Evolutionary conservation across 2,888 invertebrate genomes (phyloP).

Genomic region (Encarsia formosa): DNA sequence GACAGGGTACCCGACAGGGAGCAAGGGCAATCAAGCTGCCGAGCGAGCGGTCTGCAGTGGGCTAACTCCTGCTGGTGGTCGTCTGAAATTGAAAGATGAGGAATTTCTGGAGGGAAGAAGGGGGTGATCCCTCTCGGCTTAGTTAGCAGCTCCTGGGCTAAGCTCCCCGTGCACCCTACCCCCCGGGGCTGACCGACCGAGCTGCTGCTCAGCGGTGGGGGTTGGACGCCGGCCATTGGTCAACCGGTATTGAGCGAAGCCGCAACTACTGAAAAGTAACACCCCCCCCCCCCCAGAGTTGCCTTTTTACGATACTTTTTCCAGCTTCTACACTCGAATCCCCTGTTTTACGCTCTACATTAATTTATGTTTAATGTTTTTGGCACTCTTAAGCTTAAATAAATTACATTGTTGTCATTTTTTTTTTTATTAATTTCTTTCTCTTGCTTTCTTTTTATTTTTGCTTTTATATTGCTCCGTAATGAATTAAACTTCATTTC

Average conservation of each 20-base stretch:
- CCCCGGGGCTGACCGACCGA: constrained; percentile 40
- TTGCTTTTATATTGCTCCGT: too few species aligned
- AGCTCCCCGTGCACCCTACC: constrained; percentile 22
- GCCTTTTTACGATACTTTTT: too few species aligned
- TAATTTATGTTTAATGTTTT: too few species aligned
- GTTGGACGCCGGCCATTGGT: constrained; percentile 45
- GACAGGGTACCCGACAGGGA: too few species aligned
- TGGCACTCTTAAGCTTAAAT: too few species aligned
- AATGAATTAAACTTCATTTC: too few species aligned
- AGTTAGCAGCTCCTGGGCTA: constrained; percentile 44
- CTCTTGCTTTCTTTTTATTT: too few species aligned
- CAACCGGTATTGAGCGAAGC: constrained; percentile 50
- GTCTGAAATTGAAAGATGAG: constrained; percentile 24
- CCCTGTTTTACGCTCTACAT: too few species aligned
- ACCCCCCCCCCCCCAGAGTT: neutral
- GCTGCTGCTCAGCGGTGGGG: constrained; percentile 50
- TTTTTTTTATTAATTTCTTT: too few species aligned
- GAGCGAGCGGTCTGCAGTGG: neutral
- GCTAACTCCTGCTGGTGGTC: too few species aligned
- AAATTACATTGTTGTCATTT: too few species aligned
- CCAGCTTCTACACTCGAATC: too few species aligned
- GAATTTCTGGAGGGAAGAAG: constrained; percentile 10
- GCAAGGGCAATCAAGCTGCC: neutral
- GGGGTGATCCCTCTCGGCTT: constrained; percentile 44
- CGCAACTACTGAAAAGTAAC: constrained; percentile 28